These are phyloP conservation scores for Cyrtodaria siliqua DNA, from an alignment of 2,888 invertebrate species.

Conservation along the genomic window DNA sequence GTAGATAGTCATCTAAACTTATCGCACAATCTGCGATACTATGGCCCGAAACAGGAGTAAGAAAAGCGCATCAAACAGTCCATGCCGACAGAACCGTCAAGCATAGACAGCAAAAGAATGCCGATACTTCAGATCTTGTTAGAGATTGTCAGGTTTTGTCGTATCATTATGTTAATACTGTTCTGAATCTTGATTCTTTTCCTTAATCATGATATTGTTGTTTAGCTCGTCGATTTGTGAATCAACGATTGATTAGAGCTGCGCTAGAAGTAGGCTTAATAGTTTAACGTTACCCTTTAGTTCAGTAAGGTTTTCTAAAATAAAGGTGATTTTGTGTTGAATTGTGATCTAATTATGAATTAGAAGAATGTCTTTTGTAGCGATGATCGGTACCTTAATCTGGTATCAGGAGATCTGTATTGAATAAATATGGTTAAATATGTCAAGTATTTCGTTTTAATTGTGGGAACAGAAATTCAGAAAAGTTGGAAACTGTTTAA, in stretches of 20 bases:
- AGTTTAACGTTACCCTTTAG: too few relatives aligned
- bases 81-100: conserved; percentile 25
- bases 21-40: background rate
- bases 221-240: conserved; percentile 23
- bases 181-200: conserved; percentile 24
- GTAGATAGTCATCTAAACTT: too few relatives aligned
- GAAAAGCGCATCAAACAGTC: conserved; percentile 1
- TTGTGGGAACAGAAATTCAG: conserved; percentile 34
- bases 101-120: conserved; percentile 44
- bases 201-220: conserved; percentile 25
- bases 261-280: too few relatives aligned
- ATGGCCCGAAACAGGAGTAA: conserved; percentile 11
- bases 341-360: background rate
- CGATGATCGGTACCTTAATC: conserved; percentile 15
- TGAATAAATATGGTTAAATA: conserved; percentile 29
- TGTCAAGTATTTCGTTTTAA: conserved; percentile 33
- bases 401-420: conserved; percentile 23
- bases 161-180: conserved; percentile 30
- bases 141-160: conserved; percentile 14
- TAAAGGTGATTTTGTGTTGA: background rate
- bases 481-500: conserved; percentile 5
- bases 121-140: conserved; percentile 33
- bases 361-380: background rate
- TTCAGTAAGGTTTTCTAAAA: too few relatives aligned
- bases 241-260: conserved; percentile 2